Conservation (phyloP, 2,888 invertebrate species). For the Embidobia sp. region DNA sequence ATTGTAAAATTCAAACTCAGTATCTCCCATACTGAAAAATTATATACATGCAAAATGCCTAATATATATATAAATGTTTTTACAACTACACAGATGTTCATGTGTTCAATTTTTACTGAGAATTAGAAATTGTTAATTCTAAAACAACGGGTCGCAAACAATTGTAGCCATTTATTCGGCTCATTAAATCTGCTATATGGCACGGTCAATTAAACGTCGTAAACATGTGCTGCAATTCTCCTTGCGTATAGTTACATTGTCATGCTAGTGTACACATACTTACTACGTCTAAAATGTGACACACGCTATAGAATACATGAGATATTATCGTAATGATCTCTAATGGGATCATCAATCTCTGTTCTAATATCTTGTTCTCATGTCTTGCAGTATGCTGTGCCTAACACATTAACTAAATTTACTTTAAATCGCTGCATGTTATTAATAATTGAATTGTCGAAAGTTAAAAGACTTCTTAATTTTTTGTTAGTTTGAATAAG, state of each 20-base stretch:
- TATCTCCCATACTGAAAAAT: no score
- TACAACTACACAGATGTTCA: no score
- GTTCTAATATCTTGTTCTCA: constrained; percentile 51
- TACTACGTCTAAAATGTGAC: constrained; percentile 40
- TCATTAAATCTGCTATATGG: constrained; percentile 21
- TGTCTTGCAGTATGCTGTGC: constrained; percentile 40
- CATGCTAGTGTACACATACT: constrained; percentile 37
- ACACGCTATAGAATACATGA: constrained; percentile 49
- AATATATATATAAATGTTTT: no score
- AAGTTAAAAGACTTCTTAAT: no score
- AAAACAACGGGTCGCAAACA: neutral
- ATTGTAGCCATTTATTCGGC: neutral
- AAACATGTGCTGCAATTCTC: constrained; percentile 44
- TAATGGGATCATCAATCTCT: constrained; percentile 61
- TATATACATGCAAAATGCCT: no score
- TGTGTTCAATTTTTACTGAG: no score
- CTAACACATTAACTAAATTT: constrained; percentile 4
- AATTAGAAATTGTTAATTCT: no score
- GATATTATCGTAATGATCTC: constrained; percentile 62
- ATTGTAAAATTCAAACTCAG: no score
- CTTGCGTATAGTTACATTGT: constrained; percentile 44
- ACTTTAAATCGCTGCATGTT: constrained; percentile 31
- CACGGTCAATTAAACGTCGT: constrained; percentile 38
- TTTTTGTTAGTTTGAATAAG: no score
- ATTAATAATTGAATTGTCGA: neutral